A percentile compares a stretch with the other conserved stretches of the same genome.
These are phyloP conservation scores for Brachionus manjavacas DNA, from an alignment of 1,140 invertebrate species.

Conservation along the genomic window DNA sequence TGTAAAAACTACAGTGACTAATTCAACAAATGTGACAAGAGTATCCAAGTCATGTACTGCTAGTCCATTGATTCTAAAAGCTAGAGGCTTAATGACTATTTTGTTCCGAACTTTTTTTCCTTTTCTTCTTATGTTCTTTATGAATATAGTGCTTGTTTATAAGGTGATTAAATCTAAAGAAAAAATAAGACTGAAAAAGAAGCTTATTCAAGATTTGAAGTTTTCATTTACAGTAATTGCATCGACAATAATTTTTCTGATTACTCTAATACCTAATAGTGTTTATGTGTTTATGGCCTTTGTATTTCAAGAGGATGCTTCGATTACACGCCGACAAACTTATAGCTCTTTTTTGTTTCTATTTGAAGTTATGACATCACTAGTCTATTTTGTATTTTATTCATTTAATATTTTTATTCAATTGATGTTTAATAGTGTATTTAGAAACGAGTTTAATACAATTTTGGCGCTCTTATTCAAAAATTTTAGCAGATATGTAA, in stretches of 20 bases:
- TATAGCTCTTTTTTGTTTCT: not conserved
- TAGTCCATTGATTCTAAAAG: not conserved
- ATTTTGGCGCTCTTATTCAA: not conserved
- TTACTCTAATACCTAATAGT: not conserved
- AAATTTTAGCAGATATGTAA: not conserved
- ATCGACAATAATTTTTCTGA: not conserved
- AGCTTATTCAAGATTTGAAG: not conserved
- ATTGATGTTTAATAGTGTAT: not conserved
- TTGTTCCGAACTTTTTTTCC: not conserved
- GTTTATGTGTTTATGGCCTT: not conserved
- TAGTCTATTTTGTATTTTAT: not conserved
- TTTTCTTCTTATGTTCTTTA: not conserved
- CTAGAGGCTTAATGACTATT: not conserved
- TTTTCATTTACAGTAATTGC: not conserved
- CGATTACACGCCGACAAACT: not conserved
- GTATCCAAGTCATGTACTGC: not conserved
- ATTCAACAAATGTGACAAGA: not conserved
- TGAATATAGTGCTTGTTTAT: not conserved
- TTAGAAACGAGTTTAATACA: not conserved
- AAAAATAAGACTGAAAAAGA: not conserved
- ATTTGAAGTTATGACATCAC: not conserved
- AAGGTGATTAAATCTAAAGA: not conserved
- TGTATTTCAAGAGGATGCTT: not conserved
- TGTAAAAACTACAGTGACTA: not conserved
- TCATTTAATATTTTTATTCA: not conserved